Base-by-base conservation (phyloP, 2,888 invertebrate species). In the Pollenia angustigena region DNA sequence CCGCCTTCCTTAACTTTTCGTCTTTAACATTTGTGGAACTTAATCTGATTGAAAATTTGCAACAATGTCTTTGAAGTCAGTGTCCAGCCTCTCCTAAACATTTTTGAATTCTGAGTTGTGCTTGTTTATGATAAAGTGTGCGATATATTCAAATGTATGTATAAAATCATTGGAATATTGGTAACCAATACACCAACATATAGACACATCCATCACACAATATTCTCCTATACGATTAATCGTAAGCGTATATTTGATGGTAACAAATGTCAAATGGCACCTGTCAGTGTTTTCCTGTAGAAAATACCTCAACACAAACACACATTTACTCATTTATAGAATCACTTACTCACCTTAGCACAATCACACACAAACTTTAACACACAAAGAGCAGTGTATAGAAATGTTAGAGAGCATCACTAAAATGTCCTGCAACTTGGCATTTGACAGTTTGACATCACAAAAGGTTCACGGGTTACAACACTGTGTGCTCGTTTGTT, bases 371-470 rank as follows among this genome's bases (percentile, higher is more conserved):
- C 11, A 8, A 12, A 50, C 16, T 40, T 32, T 40, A 2, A 78
- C 40, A 74, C 9, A 18, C 54, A 1, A 76, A 12, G 48, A n/a
- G 40, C 16, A 68, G 50, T 18, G 52, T 60, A 46, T 16, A 80
- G 62, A 56, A 52, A 84, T 60, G 52, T 40, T 68, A 85, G 48
- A 79, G 72, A 87, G 60, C 66, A 75, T 74, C 78, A 81, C 48
- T 72, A 50, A 64, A 69, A 84, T 78, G 87, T 78, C 79, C 74
- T 68, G 56, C 81, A 81, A 78, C 68, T 74, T 87, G 84, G 69
- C 84, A 87, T 87, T 87, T 87, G 87, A 87, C 87, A 87, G 84
- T 81, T 87, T 87, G 87, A 87, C 87, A 87, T 81, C 74, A 56
- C 62, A 78, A 84, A 84, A 81, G 84, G 84, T 87, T 81, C 66